Evolutionary conservation across 2,888 invertebrate genomes (phyloP), one percentile per base, ranked within the genome.

Genomic region (Ophion obscuratus): DNA sequence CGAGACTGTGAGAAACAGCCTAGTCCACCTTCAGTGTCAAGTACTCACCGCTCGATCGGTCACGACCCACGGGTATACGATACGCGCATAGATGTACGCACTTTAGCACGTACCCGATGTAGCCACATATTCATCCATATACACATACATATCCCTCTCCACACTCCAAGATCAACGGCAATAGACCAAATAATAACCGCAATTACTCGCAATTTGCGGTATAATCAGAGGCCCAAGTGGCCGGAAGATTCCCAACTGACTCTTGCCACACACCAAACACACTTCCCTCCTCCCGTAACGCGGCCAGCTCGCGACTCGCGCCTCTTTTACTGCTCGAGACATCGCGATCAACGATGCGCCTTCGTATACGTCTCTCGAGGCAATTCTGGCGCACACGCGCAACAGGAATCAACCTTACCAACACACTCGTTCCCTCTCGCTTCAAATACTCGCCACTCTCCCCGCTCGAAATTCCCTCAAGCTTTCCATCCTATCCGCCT

Each of bases 161-260:
- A 7, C 62, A 57, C 44, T 53, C 73, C 71, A 61, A 67, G 73
- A 83, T 76, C 57, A 86, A 81, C 76, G 64, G 70, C 75, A 73
- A 85, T 71, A 57, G 79, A 57, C 59, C 59, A 77, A 86, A 83
- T 86, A 86, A 86, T 80, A 76, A 74, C 76, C 40, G 62, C 86
- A 83, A 86, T 86, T 83, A 83, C 86, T 83, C 80, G 81, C 83
- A 86, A 80, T 86, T 81, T 86, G 83, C 73, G 66, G 73, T 77
- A 67, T 80, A 76, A 85, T 81, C 77, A 73, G 67, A 77, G 59
- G 74, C 24, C 73, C 80, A 81, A 86, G 80, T 86, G 86, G 80
- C 61, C 76, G 80, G 73, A 68, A 83, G 77, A 80, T 62, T 68
- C 73, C n/a, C 24, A n/a, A 74, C 77, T 27, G 53, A 71, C 67